These are phyloP conservation scores for Ganaspis sp. DNA, from an alignment of 1,140 invertebrate species.

Conservation along the genomic window DNA sequence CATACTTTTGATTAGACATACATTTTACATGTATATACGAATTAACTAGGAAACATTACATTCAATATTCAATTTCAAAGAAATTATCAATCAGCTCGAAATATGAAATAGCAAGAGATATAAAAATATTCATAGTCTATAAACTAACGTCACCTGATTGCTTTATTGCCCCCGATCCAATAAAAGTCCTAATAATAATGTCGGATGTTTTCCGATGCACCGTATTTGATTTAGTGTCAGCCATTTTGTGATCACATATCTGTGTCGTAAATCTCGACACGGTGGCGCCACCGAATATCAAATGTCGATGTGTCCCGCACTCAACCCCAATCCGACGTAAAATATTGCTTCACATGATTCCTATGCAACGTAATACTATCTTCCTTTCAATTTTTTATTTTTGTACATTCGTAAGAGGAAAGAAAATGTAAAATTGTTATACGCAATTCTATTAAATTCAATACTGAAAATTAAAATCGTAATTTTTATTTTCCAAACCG, in stretches of 20 bases:
- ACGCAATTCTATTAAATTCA: neutral
- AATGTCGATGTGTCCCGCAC: conserved; percentile 75
- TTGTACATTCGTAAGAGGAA: conserved; percentile 50
- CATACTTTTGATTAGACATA: too few species aligned
- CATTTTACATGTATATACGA: too few species aligned
- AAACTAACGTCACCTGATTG: conserved; percentile 69
- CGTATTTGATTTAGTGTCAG: conserved; percentile 77
- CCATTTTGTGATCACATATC: conserved; percentile 78
- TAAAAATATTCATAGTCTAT: conserved; percentile 60
- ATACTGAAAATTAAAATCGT: neutral
- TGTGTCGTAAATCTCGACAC: conserved; percentile 76
- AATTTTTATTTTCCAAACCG: too few species aligned
- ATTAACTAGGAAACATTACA: too few species aligned
- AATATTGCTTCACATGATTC: conserved; percentile 72
- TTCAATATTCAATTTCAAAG: neutral
- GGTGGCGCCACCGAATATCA: conserved; percentile 77
- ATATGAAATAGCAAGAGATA: conserved; percentile 37
- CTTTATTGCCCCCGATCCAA: conserved; percentile 73
- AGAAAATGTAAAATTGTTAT: neutral
- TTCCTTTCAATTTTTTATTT: conserved; percentile 59
- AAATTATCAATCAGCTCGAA: neutral
- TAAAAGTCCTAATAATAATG: conserved; percentile 78
- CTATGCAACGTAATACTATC: conserved; percentile 68
- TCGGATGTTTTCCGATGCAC: conserved; percentile 77
- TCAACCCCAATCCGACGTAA: conserved; percentile 73